phyloP scores from a whole-genome alignment of 2,797 vertebrate species.

The Arrhamphus sclerolepis region DNA sequence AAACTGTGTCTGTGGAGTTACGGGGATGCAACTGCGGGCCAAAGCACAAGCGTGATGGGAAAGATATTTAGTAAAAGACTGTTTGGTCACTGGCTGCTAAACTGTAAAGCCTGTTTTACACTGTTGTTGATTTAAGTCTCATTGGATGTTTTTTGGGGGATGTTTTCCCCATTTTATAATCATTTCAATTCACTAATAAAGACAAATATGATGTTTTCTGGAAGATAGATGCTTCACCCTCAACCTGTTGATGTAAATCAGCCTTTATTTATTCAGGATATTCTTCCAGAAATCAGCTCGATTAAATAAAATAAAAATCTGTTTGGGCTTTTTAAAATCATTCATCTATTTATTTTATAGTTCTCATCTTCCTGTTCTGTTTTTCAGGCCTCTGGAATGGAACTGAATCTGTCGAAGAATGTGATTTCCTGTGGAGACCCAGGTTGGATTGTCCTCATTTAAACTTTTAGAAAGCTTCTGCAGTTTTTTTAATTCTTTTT shows the following conservation, averaged over 20 bases:
- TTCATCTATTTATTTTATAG: too few relatives aligned
- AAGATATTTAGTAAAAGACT: background rate
- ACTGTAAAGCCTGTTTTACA: background rate
- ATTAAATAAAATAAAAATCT: too few relatives aligned
- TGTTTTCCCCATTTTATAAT: too few relatives aligned
- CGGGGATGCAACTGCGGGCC: background rate
- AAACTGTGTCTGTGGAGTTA: constrained; percentile 33
- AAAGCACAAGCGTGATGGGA: constrained; percentile 3
- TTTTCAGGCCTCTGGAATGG: constrained; percentile 78
- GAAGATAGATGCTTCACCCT: too few relatives aligned
- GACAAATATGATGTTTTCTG: too few relatives aligned
- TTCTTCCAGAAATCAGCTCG: too few relatives aligned
- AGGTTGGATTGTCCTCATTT: constrained; percentile 57
- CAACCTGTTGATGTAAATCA: too few relatives aligned
- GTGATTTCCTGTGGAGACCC: constrained; percentile 70
- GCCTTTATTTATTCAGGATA: too few relatives aligned
- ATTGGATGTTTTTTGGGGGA: too few relatives aligned
- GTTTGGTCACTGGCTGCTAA: background rate
- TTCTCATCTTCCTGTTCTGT: constrained; percentile 35
- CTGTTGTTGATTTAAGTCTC: too few relatives aligned
- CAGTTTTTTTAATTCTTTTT: too few relatives aligned
- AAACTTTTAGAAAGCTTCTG: background rate
- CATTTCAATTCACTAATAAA: too few relatives aligned
- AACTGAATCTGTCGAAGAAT: constrained; percentile 81
- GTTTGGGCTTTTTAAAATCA: background rate